These are phyloP conservation scores for Xenus cinereus DNA, from an alignment of 2,113 vertebrate species.

Conservation along the genomic window DNA sequence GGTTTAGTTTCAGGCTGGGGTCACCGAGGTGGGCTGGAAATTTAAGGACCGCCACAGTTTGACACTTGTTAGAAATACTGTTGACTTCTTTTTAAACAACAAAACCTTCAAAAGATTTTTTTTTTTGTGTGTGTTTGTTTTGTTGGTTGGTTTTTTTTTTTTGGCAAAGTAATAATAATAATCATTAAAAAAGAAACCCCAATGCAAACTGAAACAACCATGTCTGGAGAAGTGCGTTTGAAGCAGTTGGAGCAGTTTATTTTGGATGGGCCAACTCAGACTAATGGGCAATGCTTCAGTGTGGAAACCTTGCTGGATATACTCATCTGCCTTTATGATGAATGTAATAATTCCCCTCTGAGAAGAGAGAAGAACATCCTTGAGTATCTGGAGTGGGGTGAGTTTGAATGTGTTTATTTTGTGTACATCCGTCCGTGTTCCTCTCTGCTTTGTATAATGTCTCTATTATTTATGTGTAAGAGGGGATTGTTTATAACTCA, in stretches of 20 bases:
- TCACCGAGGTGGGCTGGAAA: constrained; percentile 54
- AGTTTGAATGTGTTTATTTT: constrained; percentile 69
- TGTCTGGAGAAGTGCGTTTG: constrained; percentile 99
- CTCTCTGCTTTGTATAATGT: constrained; percentile 5
- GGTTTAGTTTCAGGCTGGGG: constrained; percentile 54
- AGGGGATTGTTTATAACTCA: neutral
- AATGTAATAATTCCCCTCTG: constrained; percentile 95
- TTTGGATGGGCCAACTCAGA: constrained; percentile 90
- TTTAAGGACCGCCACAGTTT: constrained; percentile 45
- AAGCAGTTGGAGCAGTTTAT: constrained; percentile 97
- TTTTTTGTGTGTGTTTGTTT: neutral
- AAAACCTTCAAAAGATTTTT: constrained; percentile 38
- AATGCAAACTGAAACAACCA: constrained; percentile 74
- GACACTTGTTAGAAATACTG: constrained; percentile 66
- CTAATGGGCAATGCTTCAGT: constrained; percentile 89
- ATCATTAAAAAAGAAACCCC: constrained; percentile 49
- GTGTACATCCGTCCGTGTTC: neutral
- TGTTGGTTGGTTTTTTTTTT: neutral
- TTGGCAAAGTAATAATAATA: constrained; percentile 19
- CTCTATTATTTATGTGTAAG: neutral
- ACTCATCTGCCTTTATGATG: constrained; percentile 96
- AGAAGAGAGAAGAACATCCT: constrained; percentile 95
- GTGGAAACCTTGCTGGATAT: constrained; percentile 96
- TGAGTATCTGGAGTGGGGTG: constrained; percentile 98
- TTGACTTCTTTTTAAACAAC: constrained; percentile 45